Percentiles rank a stretch among this genome's conserved stretches.
Conservation (phyloP, 2,113 vertebrate genomes). For the Gymnorhina tibicen region DNA sequence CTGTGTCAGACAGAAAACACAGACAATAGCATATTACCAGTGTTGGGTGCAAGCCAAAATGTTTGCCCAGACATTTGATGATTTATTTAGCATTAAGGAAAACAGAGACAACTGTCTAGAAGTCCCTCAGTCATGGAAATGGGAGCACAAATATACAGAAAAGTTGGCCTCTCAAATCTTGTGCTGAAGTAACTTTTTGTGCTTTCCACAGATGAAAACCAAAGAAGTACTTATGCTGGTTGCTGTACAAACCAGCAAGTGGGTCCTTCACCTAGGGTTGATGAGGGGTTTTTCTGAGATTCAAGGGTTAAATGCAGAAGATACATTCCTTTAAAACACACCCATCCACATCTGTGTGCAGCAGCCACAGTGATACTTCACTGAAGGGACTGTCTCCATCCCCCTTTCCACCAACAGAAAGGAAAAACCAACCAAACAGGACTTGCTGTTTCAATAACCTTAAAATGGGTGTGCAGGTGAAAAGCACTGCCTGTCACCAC, state of each 20-base stretch:
- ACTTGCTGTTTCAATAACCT: not conserved
- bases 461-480: not conserved
- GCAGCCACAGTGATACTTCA: not conserved
- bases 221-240: not conserved
- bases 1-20: slow-evolving; percentile 41
- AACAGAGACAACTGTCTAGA: slow-evolving; percentile 50
- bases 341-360: not conserved
- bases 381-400: not conserved
- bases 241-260: not conserved
- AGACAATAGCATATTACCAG: slow-evolving; percentile 37
- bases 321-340: not conserved
- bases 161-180: not conserved
- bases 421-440: not conserved
- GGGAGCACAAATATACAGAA: not conserved
- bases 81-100: slow-evolving; percentile 60
- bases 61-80: slow-evolving; percentile 43
- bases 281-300: not conserved
- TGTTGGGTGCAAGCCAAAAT: slow-evolving; percentile 3
- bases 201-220: not conserved
- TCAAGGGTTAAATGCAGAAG: not conserved
- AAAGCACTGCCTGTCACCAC: not conserved
- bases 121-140: not conserved
- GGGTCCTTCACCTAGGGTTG: not conserved
- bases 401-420: not conserved
- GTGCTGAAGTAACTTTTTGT: not conserved